These are phyloP conservation scores for Ictidomys tridecemlineatus DNA, from an alignment of 2,113 vertebrate species.

Conservation along the genomic window DNA sequence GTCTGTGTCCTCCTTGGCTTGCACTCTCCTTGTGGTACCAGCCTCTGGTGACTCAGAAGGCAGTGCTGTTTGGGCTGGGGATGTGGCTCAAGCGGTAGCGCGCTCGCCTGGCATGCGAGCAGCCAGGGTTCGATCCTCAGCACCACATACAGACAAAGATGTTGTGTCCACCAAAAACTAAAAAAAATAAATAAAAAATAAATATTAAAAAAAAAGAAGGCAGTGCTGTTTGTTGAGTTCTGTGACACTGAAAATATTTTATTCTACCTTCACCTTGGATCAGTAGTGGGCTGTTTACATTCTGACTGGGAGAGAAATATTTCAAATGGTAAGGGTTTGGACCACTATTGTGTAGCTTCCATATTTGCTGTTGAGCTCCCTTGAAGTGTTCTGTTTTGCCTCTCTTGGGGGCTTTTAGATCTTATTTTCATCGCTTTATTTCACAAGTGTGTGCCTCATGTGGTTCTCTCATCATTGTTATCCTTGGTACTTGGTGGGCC, in stretches of 20 bases:
- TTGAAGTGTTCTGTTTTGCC: neutral
- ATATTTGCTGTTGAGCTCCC: neutral
- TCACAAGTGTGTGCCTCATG: neutral
- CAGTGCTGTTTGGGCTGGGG: neutral
- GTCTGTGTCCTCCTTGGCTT: neutral
- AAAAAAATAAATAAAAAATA: no score
- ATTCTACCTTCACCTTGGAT: neutral
- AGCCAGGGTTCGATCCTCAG: no score
- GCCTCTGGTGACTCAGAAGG: neutral
- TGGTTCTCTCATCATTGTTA: neutral
- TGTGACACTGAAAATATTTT: neutral
- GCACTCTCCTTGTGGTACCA: neutral
- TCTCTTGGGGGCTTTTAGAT: neutral
- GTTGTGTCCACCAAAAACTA: no score
- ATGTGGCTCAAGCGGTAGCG: no score
- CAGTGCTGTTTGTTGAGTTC: neutral
- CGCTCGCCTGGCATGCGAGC: no score
- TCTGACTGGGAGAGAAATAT: neutral
- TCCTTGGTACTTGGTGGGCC: neutral
- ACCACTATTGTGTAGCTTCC: neutral
- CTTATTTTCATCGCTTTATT: neutral
- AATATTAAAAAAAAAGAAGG: no score
- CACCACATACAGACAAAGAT: no score
- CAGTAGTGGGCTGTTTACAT: neutral
- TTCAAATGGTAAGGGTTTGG: neutral